Evolutionary conservation across 2,888 invertebrate species (phyloP), one percentile per base, ranked within the genome.

Genomic region (Anthrax anthrax): DNA sequence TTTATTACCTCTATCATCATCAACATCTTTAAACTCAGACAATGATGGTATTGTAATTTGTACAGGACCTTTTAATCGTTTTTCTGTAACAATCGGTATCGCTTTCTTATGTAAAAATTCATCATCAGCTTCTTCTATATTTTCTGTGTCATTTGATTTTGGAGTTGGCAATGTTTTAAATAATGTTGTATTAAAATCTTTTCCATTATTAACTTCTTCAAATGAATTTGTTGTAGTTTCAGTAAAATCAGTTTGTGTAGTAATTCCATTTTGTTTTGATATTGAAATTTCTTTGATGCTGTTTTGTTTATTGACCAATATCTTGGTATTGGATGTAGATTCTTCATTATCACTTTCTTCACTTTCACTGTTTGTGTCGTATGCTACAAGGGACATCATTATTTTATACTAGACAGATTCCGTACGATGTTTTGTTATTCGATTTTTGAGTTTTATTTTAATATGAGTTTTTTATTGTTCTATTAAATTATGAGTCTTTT

Each of bases 41-140:
- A 84, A 65, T 2, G 80, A 78, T 2, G 84, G 84, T 43, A 84
- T 75, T 38, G 73, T 73, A 52, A 84, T 84, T 63, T 75, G 77
- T 1, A 80, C 77, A 47, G 76, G 65, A 14, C 58, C 64, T 65
- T 72, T 23, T 29, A 56, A 52, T 17, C 54, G 57, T 45, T 58
- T 56, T 34, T 47, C 50, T 4, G 56, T 47, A n/a, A 57, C 54
- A n/a, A 67, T 60, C 2, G 63, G 58, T 12, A 59, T 60, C 51
- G 72, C 75, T 54, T 76, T 79, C 57, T 78, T 80, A 49, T 73
- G 72, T 14, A 80, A 57, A 55, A 77, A 75, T 52, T 79, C 78
- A 60, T 81, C 79, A 54, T 80, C 78, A 51, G 73, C 77, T 55
- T 80, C 79, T 47, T 58, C 58, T 16, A 60, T 51, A 51, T 29